Percentiles rank a stretch among this genome's conserved stretches.
Conservation (phyloP, 2,113 vertebrate species). For the Gracilinanus agilis region DNA sequence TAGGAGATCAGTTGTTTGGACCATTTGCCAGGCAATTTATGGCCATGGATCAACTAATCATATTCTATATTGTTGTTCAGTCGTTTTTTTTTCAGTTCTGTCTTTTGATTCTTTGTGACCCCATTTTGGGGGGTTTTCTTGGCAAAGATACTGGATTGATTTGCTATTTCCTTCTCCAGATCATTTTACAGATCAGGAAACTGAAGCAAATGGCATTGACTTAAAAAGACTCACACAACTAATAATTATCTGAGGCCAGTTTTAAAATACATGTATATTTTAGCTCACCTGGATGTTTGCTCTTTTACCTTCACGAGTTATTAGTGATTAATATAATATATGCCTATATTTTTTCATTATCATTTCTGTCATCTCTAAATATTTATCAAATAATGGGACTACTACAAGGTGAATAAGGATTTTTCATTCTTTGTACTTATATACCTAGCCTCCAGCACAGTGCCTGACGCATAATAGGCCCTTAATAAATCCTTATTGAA, state of each 20-base stretch:
- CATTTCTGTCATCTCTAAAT: background rate
- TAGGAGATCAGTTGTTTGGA: background rate
- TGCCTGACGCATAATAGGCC: background rate
- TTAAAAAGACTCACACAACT: too few relatives aligned
- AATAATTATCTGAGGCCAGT: too few relatives aligned
- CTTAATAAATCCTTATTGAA: background rate
- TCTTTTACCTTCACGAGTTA: conserved; percentile 57
- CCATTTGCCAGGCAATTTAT: conserved; percentile 17
- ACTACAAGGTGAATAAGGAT: background rate
- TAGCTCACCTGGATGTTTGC: conserved; percentile 65
- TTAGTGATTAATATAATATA: background rate
- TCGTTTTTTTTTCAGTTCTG: conserved; percentile 40
- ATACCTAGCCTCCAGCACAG: background rate
- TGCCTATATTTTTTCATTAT: background rate
- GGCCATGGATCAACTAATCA: conserved; percentile 43
- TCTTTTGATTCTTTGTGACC: too few relatives aligned
- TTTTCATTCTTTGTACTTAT: background rate
- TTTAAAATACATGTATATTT: conserved; percentile 25
- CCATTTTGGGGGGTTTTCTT: too few relatives aligned
- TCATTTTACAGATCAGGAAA: too few relatives aligned
- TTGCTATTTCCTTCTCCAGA: too few relatives aligned
- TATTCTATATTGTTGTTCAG: conserved; percentile 32
- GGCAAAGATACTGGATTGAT: too few relatives aligned
- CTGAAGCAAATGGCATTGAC: too few relatives aligned
- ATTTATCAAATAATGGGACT: background rate